Evolutionary conservation across 2,888 invertebrate genomes (phyloP).

Genomic region (Pterostichus niger): DNA sequence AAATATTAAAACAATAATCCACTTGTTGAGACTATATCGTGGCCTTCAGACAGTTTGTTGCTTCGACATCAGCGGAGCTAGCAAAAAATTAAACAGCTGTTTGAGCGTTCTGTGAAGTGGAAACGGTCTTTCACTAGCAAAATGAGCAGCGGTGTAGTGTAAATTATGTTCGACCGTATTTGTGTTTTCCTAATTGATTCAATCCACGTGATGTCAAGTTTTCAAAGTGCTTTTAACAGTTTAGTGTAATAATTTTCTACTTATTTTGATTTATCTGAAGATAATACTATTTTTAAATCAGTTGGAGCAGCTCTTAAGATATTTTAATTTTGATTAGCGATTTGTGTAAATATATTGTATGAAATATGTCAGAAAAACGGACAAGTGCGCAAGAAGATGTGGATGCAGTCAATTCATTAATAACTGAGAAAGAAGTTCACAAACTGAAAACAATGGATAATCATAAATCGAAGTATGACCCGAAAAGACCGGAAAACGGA

Average conservation of each 20-base stretch:
- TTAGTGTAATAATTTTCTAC: slow-evolving; percentile 22
- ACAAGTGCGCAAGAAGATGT: background rate
- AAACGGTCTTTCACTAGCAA: slow-evolving; percentile 51
- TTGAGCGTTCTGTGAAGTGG: slow-evolving; percentile 5
- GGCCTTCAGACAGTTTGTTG: slow-evolving; percentile 54
- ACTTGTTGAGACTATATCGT: slow-evolving; percentile 47
- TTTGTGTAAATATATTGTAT: slow-evolving; percentile 3
- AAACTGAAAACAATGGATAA: slow-evolving; percentile 16
- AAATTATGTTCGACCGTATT: slow-evolving; percentile 32
- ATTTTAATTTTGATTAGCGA: slow-evolving; percentile 5
- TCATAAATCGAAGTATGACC: slow-evolving; percentile 20
- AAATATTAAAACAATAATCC: slow-evolving; percentile 54
- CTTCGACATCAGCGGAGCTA: slow-evolving; percentile 6
- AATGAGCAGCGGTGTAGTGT: slow-evolving; percentile 29
- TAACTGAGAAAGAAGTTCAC: slow-evolving; percentile 8
- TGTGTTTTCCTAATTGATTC: background rate
- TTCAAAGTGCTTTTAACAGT: slow-evolving; percentile 1
- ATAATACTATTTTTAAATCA: slow-evolving; percentile 23
- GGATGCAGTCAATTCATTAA: background rate
- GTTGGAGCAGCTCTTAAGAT: slow-evolving; percentile 26
- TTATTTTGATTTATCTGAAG: slow-evolving; percentile 38
- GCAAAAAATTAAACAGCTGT: slow-evolving; percentile 58
- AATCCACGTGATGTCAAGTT: slow-evolving; percentile 22
- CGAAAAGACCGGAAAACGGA: slow-evolving; percentile 3
- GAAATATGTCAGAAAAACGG: slow-evolving; percentile 30